A percentile compares a stretch with the other conserved stretches of the same genome.
Evolutionary conservation across 2,797 vertebrate genomes (phyloP).

Genomic region (Malacoraja senta): DNA sequence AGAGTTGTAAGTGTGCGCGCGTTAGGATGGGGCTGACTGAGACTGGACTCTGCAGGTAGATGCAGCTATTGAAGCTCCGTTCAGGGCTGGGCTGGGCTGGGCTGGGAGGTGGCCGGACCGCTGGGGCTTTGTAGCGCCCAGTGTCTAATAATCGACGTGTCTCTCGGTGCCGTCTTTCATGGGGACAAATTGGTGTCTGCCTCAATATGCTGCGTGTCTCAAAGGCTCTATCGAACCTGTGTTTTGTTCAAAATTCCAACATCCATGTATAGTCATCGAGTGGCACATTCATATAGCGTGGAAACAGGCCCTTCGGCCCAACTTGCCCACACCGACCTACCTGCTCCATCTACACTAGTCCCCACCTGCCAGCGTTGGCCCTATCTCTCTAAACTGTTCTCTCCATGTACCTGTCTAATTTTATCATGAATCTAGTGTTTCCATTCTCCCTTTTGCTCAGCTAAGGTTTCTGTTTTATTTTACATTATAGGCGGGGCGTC

Average conservation of each 20-base stretch:
- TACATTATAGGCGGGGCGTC: background rate
- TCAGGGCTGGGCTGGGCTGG: background rate
- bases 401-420: too few species aligned
- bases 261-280: too few species aligned
- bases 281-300: too few species aligned
- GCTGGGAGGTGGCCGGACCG: too few species aligned
- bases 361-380: too few species aligned
- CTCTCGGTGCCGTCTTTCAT: conserved; percentile 9
- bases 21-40: background rate
- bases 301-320: too few species aligned
- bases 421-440: too few species aligned
- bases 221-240: background rate
- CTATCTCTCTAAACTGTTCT: too few species aligned
- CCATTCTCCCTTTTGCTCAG: background rate
- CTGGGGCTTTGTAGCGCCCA: background rate
- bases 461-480: background rate
- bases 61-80: background rate
- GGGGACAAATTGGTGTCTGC: background rate
- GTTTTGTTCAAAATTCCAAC: too few species aligned
- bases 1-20: background rate
- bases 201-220: background rate
- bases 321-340: too few species aligned
- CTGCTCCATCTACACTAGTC: too few species aligned
- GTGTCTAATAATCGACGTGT: background rate
- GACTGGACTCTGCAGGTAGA: background rate